phyloP scores from a whole-genome alignment of 2,113 vertebrate species.

The Clinocottus analis region DNA sequence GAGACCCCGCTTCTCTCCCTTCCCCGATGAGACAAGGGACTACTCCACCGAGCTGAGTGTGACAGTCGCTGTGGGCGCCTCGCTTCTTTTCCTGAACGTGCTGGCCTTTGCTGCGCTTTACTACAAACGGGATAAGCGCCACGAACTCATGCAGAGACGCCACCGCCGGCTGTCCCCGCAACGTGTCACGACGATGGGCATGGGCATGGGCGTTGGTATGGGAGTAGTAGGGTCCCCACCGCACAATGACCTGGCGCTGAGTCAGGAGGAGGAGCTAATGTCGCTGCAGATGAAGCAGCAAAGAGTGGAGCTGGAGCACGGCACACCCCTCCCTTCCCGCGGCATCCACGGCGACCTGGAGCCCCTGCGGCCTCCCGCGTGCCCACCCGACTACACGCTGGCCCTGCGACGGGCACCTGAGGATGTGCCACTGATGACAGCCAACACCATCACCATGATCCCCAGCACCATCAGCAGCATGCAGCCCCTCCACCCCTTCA shows the following conservation, averaged over 20 bases:
- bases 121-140: slow-evolving; percentile 99
- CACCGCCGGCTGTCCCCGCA: slow-evolving; percentile 89
- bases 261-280: slow-evolving; percentile 99
- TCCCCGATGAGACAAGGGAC: slow-evolving; percentile 94
- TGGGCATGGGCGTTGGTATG: slow-evolving; percentile 77
- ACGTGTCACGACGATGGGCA: slow-evolving; percentile 81
- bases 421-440: slow-evolving; percentile 97
- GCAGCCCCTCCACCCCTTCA: slow-evolving; percentile 97
- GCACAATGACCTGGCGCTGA: slow-evolving; percentile 93
- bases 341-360: slow-evolving; percentile 81
- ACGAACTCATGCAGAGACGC: slow-evolving; percentile 94
- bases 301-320: slow-evolving; percentile 89
- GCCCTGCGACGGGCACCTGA: slow-evolving; percentile 97
- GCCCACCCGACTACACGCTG: slow-evolving; percentile 97
- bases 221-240: slow-evolving; percentile 79
- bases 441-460: slow-evolving; percentile 98
- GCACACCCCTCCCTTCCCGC: slow-evolving; percentile 84
- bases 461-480: slow-evolving; percentile 99
- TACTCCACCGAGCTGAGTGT: slow-evolving; percentile 98
- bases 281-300: slow-evolving; percentile 99
- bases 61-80: slow-evolving; percentile 96
- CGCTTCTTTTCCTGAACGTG: slow-evolving; percentile 96
- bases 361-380: slow-evolving; percentile 88
- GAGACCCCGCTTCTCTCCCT: slow-evolving; percentile 86
- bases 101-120: slow-evolving; percentile 97